phyloP scores from a whole-genome alignment of 2,113 vertebrate genomes.

The Heptranchias perlo region DNA sequence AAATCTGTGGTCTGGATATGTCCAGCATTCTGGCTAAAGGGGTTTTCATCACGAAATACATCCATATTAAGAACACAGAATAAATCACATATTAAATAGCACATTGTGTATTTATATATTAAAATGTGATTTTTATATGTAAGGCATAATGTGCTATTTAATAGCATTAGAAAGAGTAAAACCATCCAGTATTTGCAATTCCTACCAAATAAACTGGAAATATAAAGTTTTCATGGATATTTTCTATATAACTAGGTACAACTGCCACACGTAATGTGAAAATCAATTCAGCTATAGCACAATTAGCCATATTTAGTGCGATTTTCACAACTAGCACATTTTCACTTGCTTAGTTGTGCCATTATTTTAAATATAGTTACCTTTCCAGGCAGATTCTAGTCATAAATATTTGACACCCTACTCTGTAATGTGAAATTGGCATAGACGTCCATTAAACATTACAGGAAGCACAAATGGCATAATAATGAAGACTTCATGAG shows the following conservation, averaged over 20 bases:
- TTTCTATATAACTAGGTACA: neutral
- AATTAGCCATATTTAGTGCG: neutral
- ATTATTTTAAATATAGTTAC: slow-evolving; percentile 22
- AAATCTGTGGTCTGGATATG: neutral
- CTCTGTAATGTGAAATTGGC: slow-evolving; percentile 21
- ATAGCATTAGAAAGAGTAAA: neutral
- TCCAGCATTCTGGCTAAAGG: neutral
- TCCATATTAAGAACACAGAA: neutral
- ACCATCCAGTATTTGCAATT: neutral
- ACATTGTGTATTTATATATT: neutral
- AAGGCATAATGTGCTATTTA: neutral
- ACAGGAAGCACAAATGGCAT: slow-evolving; percentile 30
- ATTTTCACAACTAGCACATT: neutral
- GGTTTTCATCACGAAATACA: neutral
- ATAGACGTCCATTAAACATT: slow-evolving; percentile 28
- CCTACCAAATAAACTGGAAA: neutral
- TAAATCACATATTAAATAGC: neutral
- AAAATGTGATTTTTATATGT: neutral
- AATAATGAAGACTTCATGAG: slow-evolving; percentile 33
- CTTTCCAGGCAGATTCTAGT: slow-evolving; percentile 4
- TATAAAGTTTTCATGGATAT: neutral
- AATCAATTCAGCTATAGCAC: neutral
- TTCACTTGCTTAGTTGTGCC: neutral
- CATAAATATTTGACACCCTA: slow-evolving; percentile 34
- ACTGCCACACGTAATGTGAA: neutral